phyloP scores from a whole-genome alignment of 1,140 invertebrate genomes.

The Drosophila kepulauana region DNA sequence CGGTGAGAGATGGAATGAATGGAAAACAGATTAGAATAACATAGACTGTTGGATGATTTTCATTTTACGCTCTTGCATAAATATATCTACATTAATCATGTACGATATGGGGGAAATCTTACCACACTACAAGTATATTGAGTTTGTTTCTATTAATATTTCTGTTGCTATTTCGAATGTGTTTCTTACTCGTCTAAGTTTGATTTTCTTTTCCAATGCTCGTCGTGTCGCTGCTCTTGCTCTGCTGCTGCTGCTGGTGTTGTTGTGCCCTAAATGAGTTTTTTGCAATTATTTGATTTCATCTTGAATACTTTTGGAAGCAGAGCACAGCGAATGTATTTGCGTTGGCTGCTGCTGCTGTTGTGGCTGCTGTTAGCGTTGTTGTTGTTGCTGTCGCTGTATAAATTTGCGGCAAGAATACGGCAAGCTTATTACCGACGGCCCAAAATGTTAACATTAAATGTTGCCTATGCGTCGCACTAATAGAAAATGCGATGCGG shows the following conservation, averaged over 20 bases:
- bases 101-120: conserved; percentile 11
- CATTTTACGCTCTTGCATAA: conserved; percentile 60
- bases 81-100: conserved; percentile 42
- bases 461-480: conserved; percentile 76
- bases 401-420: conserved; percentile 59
- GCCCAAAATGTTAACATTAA: conserved; percentile 75
- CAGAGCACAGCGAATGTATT: conserved; percentile 43
- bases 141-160: conserved; percentile 6
- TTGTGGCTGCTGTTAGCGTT: conserved; percentile 6
- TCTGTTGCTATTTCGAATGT: conserved; percentile 20
- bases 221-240: background rate
- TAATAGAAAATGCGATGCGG: conserved; percentile 81
- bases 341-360: conserved; percentile 20
- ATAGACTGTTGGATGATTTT: conserved; percentile 43
- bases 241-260: conserved; percentile 29
- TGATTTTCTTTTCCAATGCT: conserved; percentile 66
- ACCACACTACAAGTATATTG: conserved; percentile 5
- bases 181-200: conserved; percentile 52
- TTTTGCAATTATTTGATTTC: conserved; percentile 83
- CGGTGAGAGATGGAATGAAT: conserved; percentile 1
- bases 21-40: conserved; percentile 13
- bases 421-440: conserved; percentile 70
- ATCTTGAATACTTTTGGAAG: conserved; percentile 68
- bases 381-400: conserved; percentile 10
- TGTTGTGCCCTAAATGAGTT: conserved; percentile 80